Base-by-base conservation (phyloP, 1,140 invertebrate species). In the Lithobius niger region DNA sequence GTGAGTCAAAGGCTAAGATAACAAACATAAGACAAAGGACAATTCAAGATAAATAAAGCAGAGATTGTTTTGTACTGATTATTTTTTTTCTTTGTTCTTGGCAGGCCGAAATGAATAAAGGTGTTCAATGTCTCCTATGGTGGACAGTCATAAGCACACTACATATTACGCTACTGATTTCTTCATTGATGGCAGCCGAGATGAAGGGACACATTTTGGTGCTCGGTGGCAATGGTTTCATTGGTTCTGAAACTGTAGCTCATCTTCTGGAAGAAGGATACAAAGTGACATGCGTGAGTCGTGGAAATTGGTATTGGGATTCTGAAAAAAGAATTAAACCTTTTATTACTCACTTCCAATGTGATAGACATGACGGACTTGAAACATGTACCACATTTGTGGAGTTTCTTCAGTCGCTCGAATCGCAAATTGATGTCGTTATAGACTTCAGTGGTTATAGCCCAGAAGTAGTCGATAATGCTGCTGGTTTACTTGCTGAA, bases 291-390 rank as follows among this genome's bases (percentile, higher is more conserved):
- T 40, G 72, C 3, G 64, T 73, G 6, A 74, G 70, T 57, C 60
- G 74, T 3, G 73, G 73, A 0, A 74, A 72, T 62, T 73, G 71
- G 72, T 71, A 75, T 58, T 76, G 71, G 70, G 72, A 76, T 61
- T 65, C 67, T 3, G 60, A 56, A 0, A 58, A 54, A 13, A 57
- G 64, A 28, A 66, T 75, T 45, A 67, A 69, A 40, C 72, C 71
- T 0, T 61, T 60, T 48, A 67, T 73, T 0, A 57, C 50, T 18
- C 64, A 67, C 36, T 19, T 55, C 15, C 60, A 56, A 18, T 76
- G 72, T 65, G 72, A 76, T 54, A 61, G 73, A 24, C 63, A 68
- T 58, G 61, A 66, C n/a, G 59, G 65, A 15, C 49, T 73, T 3
- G 57, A 60, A 2, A 62, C 60, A 22, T 73, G 72, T 56, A 22